Conservation (phyloP, 2,888 invertebrate species). For the Crocallis elinguaria region DNA sequence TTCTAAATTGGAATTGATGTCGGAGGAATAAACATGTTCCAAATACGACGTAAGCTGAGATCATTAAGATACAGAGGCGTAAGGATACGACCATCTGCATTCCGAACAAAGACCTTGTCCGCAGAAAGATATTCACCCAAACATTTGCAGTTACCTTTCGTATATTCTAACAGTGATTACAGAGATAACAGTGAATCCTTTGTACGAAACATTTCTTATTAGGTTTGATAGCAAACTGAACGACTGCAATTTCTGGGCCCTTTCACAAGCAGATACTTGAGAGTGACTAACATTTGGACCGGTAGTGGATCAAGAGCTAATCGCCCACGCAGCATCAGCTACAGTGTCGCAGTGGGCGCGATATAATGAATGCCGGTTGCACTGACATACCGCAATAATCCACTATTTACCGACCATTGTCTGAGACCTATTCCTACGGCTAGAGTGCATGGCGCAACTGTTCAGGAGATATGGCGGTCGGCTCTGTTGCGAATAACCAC, state of each 20-base stretch:
- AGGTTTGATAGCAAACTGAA: conserved; percentile 11
- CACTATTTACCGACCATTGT: conserved; percentile 65
- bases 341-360: conserved; percentile 54
- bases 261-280: conserved; percentile 21
- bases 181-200: conserved; percentile 3
- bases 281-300: conserved; percentile 21
- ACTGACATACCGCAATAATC: conserved; percentile 57
- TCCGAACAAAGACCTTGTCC: conserved; percentile 11
- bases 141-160: conserved; percentile 6
- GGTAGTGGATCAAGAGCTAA: conserved; percentile 40
- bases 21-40: conserved; percentile 12
- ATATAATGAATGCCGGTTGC: conserved; percentile 57
- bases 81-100: neutral
- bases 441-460: conserved; percentile 28
- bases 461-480: conserved; percentile 24
- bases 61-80: conserved; percentile 12
- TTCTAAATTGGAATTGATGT: conserved; percentile 16
- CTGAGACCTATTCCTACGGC: conserved; percentile 34
- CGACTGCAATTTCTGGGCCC: conserved; percentile 12
- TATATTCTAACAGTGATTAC: too few relatives aligned
- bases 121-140: conserved; percentile 8
- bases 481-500: conserved; percentile 25
- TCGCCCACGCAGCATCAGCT: conserved; percentile 28
- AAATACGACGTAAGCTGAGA: conserved; percentile 20
- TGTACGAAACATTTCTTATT: conserved; percentile 6